Conservation (phyloP, 2,888 invertebrate genomes). For the Aphodius granarius region DNA sequence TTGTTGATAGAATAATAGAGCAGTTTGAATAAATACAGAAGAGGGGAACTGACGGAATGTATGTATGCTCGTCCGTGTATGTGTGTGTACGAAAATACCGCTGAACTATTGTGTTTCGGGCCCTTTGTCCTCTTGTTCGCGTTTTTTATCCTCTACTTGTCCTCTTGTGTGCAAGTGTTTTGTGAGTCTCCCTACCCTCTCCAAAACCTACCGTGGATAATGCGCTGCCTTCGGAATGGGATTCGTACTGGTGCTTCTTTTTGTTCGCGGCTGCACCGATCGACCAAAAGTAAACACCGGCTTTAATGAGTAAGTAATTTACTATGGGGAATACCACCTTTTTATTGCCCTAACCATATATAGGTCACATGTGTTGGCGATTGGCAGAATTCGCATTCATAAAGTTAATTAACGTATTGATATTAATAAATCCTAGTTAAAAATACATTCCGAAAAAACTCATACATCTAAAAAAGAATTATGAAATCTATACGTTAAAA, state of each 20-base stretch:
- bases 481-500: neutral
- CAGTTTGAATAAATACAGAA: conserved; percentile 48
- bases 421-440: neutral
- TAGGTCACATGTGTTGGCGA: neutral
- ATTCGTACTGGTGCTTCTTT: neutral
- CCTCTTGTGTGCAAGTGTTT: neutral
- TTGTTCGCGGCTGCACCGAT: conserved; percentile 6
- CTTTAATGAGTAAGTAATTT: neutral
- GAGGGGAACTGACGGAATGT: conserved; percentile 36
- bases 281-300: neutral
- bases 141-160: neutral
- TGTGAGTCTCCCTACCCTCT: neutral
- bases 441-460: neutral
- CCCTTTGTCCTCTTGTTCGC: neutral
- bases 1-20: conserved; percentile 53
- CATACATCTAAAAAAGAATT: neutral
- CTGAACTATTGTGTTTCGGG: conserved; percentile 14
- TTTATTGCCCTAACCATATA: neutral
- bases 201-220: neutral
- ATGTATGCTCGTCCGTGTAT: neutral
- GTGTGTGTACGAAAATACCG: conserved; percentile 39
- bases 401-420: neutral
- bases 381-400: neutral
- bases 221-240: neutral
- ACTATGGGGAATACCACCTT: neutral